Base-by-base conservation (phyloP, 2,113 vertebrate species). In the Gasterosteus nipponicus region DNA sequence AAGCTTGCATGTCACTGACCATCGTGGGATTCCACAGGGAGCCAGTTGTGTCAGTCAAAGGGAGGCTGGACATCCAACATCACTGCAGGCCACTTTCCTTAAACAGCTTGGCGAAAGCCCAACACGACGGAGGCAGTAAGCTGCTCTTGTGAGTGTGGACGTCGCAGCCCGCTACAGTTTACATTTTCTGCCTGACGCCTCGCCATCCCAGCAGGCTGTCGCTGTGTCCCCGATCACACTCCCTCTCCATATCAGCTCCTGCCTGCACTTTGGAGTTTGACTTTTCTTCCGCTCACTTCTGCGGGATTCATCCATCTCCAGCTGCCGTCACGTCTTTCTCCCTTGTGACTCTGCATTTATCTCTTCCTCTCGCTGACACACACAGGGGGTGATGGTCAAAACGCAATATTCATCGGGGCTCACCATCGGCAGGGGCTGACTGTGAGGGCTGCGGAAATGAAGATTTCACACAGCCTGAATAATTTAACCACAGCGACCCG, bases 381-480 rank as follows among this genome's bases (percentile, higher is more conserved):
- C 57, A 66, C 5, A 8, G 64, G 69, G 69, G 42, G 80, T 81
- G 80, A 75, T 73, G 72, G 78, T 57, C 19, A 84, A 85, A 83
- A 89, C 89, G 86, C 78, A 89, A 90, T 84, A 89, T 90, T 89
- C 81, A 90, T 89, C 86, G 77, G 81, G 76, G 83, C 81, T 92
- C 89, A 89, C 82, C 87, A 91, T 91, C 87, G 91, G 81, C 84
- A 77, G 63, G 82, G 15, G 83, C 84, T 53, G 86, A 81, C 84
- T 77, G 67, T 60, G 82, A 90, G 83, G 75, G 80, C 78, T 70
- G 80, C 76, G 60, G 86, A 92, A 92, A 94, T 92, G 82, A 94
- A 94, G 91, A 93, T 93, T 94, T 92, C 92, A 94, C 90, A 89
- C 87, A 86, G 70, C 76, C 85, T 93, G 85, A 94, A 94, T 94